Evolutionary conservation across 2,113 vertebrate genomes (phyloP).

Genomic region (Apeltes quadracus): DNA sequence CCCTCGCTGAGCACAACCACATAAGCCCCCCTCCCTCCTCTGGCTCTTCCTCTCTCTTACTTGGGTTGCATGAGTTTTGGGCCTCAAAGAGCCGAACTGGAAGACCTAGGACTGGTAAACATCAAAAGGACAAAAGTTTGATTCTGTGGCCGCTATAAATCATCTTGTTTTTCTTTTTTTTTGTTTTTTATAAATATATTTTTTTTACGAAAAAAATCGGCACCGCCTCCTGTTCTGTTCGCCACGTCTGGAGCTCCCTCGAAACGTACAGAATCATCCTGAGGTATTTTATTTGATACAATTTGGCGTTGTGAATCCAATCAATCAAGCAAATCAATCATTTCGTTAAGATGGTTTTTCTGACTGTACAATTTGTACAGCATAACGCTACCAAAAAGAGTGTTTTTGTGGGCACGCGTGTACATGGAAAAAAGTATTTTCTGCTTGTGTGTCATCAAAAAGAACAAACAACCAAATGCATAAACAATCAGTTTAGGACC

Average conservation of each 20-base stretch:
- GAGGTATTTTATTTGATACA: constrained; percentile 80
- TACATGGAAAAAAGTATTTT: constrained; percentile 57
- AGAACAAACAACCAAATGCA: constrained; percentile 33
- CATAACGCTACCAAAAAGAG: constrained; percentile 53
- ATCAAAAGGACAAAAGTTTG: constrained; percentile 61
- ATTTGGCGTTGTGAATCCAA: constrained; percentile 78
- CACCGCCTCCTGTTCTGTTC: constrained; percentile 45
- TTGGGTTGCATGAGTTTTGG: constrained; percentile 56
- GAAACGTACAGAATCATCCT: constrained; percentile 79
- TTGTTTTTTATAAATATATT: constrained; percentile 2
- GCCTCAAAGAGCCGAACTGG: constrained; percentile 64
- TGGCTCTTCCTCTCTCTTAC: constrained; percentile 45
- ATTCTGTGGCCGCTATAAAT: constrained; percentile 55
- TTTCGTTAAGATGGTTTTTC: constrained; percentile 50
- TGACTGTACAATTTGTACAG: constrained; percentile 54
- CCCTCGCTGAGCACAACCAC: constrained; percentile 24
- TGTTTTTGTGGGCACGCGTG: constrained; percentile 42
- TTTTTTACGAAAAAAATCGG: constrained; percentile 55
- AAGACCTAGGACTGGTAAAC: constrained; percentile 81
- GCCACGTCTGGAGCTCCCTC: constrained; percentile 50
- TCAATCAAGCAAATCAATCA: constrained; percentile 63
- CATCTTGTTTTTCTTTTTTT: constrained; percentile 10
- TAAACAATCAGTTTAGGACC: constrained; percentile 56
- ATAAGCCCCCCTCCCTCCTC: constrained; percentile 12
- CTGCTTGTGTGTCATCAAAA: constrained; percentile 45